phyloP scores from a whole-genome alignment of 2,797 vertebrate species.

The Avahi laniger region DNA sequence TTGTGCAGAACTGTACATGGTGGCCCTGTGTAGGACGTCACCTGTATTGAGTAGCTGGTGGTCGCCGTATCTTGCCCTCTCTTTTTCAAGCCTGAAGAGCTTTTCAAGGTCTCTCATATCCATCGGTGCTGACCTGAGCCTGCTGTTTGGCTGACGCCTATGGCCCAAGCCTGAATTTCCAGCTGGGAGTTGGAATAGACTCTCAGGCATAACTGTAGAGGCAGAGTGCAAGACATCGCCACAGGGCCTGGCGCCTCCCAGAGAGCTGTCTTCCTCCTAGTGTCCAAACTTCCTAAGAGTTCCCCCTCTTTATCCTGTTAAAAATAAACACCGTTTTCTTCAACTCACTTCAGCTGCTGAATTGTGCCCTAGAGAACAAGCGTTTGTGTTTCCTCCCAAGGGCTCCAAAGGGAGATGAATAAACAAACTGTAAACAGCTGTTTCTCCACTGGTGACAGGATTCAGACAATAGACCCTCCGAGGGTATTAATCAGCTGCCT shows the following conservation, averaged over 20 bases:
- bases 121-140: not conserved
- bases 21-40: not conserved
- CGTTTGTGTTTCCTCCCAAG: slow-evolving; percentile 64
- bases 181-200: not conserved
- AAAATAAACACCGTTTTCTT: slow-evolving; percentile 28
- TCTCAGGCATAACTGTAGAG: not conserved
- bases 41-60: not conserved
- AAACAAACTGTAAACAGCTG: slow-evolving; percentile 79
- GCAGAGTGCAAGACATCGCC: not conserved
- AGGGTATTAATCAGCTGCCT: slow-evolving; percentile 66
- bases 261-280: not conserved
- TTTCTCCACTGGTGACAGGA: slow-evolving; percentile 58
- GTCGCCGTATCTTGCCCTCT: not conserved
- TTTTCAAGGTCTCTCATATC: not conserved
- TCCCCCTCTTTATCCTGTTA: slow-evolving; percentile 48
- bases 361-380: slow-evolving; percentile 67
- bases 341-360: slow-evolving; percentile 60
- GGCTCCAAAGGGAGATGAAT: slow-evolving; percentile 67
- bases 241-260: not conserved
- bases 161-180: not conserved
- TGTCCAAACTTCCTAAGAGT: slow-evolving; percentile 35
- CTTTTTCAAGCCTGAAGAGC: not conserved
- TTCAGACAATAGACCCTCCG: slow-evolving; percentile 22
- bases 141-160: not conserved
- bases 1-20: not conserved